Conservation (phyloP, 1,140 invertebrate genomes). For the Neelides sp. region DNA sequence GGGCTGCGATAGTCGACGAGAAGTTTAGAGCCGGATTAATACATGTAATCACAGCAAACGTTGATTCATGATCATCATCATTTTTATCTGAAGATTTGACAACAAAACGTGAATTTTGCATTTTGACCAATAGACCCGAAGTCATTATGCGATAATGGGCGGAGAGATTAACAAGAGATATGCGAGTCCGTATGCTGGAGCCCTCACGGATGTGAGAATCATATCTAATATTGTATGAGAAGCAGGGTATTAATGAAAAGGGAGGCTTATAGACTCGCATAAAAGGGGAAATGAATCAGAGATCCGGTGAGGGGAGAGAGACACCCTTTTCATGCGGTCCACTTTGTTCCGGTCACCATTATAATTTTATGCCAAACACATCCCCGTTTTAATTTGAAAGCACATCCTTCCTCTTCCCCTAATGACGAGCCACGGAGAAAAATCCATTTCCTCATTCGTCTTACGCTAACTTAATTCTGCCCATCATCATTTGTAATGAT, state of each 20-base stretch:
- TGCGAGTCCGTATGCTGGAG: neutral
- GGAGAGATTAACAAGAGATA: conserved; percentile 10
- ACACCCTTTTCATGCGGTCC: neutral
- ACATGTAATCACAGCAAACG: neutral
- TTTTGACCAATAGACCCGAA: conserved; percentile 11
- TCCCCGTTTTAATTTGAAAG: too few relatives aligned
- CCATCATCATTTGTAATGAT: too few relatives aligned
- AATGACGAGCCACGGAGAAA: conserved; percentile 1
- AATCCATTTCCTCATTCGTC: neutral
- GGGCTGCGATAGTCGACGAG: conserved; percentile 3
- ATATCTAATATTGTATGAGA: too few relatives aligned
- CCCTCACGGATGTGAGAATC: neutral
- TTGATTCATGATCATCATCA: conserved; percentile 1
- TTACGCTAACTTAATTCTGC: neutral
- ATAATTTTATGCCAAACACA: too few relatives aligned
- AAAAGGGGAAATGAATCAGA: conserved; percentile 18
- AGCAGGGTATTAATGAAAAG: neutral
- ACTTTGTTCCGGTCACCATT: neutral
- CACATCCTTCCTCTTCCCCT: too few relatives aligned
- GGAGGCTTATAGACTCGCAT: neutral
- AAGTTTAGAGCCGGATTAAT: neutral
- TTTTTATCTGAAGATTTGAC: neutral
- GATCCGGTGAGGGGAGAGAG: conserved; percentile 13
- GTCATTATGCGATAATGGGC: conserved; percentile 15
- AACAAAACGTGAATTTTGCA: conserved; percentile 3